Base-by-base conservation (phyloP, 2,797 vertebrate species). In the Ataeniobius toweri region DNA sequence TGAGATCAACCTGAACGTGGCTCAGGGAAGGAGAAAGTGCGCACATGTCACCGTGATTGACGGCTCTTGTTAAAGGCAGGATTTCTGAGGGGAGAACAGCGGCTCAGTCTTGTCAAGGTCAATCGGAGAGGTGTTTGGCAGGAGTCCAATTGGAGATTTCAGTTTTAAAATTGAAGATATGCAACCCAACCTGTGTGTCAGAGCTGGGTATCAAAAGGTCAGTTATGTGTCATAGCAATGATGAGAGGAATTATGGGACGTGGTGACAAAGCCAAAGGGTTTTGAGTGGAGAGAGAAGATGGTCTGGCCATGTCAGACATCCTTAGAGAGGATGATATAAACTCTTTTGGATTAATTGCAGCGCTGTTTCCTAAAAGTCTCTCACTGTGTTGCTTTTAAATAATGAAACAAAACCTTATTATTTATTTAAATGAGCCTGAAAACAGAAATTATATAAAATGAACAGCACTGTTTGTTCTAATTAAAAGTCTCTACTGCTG, bases 51-150 rank as follows among this genome's bases (percentile, higher is more conserved):
- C 14, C 3, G 71, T 91, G 92, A 93, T 91, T 91, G 91, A 93
- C 91, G 81, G 84, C 80, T 80, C 87, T 90, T 90, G 92, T 89
- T 92, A 90, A 84, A 82, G 85, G 88, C 78, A 78, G 81, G 82
- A 81, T 89, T 88, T 89, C 84, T 84, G 80, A 84, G 86, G 85
- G 86, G 69, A 76, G 82, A 90, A 87, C 92, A 90, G 82, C 77
- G 14, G 77, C 86, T 93, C 87, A 80, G 82, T 26, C 85, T 88
- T 84, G 90, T 90, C 91, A 92, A 93, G 93, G 91, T 92, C 91
- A 89, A 74, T 80, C 69, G 26, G 71, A 41, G 78, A 89, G 83
- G 81, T 76, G 84, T 84, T 89, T 90, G 91, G 91, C 90, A 79
- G 87, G 28, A 85, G 73, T 90, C 89, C 91, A 92, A 79, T 69